Evolutionary conservation across 1,140 invertebrate genomes (phyloP).

Genomic region (Mycetomoellerius zeteki): DNA sequence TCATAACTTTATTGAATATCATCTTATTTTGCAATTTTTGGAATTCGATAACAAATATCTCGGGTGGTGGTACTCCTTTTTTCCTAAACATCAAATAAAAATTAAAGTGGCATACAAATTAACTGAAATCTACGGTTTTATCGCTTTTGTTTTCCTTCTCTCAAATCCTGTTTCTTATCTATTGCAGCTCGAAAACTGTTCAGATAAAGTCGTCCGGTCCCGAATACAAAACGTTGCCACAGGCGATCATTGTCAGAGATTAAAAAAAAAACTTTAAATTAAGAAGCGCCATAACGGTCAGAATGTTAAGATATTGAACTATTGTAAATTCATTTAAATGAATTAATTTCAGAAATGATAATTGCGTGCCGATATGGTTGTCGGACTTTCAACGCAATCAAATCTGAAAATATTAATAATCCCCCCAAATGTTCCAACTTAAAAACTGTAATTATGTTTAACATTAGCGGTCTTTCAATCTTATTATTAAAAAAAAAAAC

Average conservation of each 20-base stretch:
- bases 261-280: conserved; percentile 25
- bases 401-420: too few relatives aligned
- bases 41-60: neutral
- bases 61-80: neutral
- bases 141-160: neutral
- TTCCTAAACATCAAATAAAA: neutral
- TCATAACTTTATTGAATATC: neutral
- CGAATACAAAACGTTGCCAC: neutral
- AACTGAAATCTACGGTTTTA: neutral
- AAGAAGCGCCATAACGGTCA: too few relatives aligned
- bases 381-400: too few relatives aligned
- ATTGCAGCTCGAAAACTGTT: neutral
- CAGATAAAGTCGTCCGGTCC: neutral
- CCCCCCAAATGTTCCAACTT: too few relatives aligned
- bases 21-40: neutral
- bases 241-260: neutral
- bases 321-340: too few relatives aligned
- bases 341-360: too few relatives aligned
- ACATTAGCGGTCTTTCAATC: too few relatives aligned
- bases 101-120: neutral
- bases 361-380: too few relatives aligned
- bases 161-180: neutral
- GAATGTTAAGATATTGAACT: too few relatives aligned
- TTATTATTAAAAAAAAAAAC: too few relatives aligned
- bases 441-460: too few relatives aligned